A percentile compares a stretch with the other conserved stretches of the same genome.
Evolutionary conservation across 30 jellyfish, hydroid and myxozoan species (phyloP).

Genomic region (Pelagia noctiluca): DNA sequence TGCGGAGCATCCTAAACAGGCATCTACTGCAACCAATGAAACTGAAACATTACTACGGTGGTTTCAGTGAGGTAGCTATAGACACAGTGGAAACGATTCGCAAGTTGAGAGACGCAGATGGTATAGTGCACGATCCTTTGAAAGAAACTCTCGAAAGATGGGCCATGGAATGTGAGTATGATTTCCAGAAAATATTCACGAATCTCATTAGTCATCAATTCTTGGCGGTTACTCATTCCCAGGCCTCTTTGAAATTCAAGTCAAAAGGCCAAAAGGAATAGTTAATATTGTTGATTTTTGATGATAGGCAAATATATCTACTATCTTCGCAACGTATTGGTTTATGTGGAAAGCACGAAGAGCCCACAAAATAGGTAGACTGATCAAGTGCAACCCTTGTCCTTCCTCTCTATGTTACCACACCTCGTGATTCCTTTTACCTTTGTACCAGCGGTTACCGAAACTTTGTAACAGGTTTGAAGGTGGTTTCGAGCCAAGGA

Average conservation of each 20-base stretch:
- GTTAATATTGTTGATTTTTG: no score
- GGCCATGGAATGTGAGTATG: slow-evolving; percentile 43
- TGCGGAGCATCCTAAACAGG: slow-evolving; percentile 7
- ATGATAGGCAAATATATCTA: neutral
- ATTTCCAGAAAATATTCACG: neutral
- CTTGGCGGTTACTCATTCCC: neutral
- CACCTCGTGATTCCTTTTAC: no score
- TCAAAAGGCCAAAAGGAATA: no score
- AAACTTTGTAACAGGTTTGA: no score
- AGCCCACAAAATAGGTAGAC: no score
- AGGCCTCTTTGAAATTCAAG: no score
- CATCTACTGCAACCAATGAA: slow-evolving; percentile 19
- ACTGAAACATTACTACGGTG: slow-evolving; percentile 18
- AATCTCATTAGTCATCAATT: neutral
- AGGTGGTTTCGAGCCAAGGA: no score
- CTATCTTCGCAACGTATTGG: neutral
- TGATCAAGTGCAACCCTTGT: no score
- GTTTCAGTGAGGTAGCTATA: slow-evolving; percentile 39
- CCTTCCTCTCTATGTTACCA: no score
- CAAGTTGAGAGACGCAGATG: slow-evolving; percentile 5
- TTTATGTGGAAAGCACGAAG: neutral
- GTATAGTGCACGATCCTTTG: slow-evolving; percentile 4
- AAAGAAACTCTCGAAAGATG: slow-evolving; percentile 34
- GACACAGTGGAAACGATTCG: slow-evolving; percentile 30
- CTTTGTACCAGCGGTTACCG: no score